Evolutionary conservation across 2,888 invertebrate species (phyloP).

Genomic region (Apotomis capreana): DNA sequence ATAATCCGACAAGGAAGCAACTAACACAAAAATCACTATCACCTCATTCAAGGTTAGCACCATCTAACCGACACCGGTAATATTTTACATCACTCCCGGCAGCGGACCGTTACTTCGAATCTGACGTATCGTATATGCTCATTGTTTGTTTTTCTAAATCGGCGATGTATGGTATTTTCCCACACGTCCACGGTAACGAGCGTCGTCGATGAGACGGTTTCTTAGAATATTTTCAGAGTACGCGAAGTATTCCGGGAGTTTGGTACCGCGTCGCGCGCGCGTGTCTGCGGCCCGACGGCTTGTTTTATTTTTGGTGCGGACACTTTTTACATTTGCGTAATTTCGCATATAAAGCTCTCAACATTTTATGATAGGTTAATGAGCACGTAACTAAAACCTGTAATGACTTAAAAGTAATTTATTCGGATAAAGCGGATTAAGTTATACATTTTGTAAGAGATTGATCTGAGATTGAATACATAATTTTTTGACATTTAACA

Average conservation of each 20-base stretch:
- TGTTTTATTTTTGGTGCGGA: conserved; percentile 62
- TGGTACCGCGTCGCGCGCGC: conserved; percentile 49
- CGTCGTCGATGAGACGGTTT: conserved; percentile 47
- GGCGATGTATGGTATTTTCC: conserved; percentile 42
- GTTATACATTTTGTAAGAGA: no score
- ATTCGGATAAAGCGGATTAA: background rate
- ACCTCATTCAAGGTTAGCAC: conserved; percentile 39
- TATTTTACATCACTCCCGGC: conserved; percentile 27
- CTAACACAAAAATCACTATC: conserved; percentile 42
- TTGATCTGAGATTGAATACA: no score
- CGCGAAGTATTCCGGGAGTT: conserved; percentile 56
- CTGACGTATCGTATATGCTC: conserved; percentile 25
- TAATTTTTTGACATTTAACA: no score
- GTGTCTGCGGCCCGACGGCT: conserved; percentile 56
- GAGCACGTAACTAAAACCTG: conserved; percentile 39
- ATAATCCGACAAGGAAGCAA: conserved; percentile 41
- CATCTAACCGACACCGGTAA: conserved; percentile 20
- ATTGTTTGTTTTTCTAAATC: conserved; percentile 51
- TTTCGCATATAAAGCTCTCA: conserved; percentile 51
- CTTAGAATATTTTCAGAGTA: conserved; percentile 58
- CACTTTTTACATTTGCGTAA: conserved; percentile 61
- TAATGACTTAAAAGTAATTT: background rate
- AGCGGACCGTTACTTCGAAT: conserved; percentile 23
- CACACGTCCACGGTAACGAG: conserved; percentile 41
- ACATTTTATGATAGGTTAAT: conserved; percentile 54